phyloP scores from a whole-genome alignment of 2,113 vertebrate genomes.

The Chascanopsetta lugubris region DNA sequence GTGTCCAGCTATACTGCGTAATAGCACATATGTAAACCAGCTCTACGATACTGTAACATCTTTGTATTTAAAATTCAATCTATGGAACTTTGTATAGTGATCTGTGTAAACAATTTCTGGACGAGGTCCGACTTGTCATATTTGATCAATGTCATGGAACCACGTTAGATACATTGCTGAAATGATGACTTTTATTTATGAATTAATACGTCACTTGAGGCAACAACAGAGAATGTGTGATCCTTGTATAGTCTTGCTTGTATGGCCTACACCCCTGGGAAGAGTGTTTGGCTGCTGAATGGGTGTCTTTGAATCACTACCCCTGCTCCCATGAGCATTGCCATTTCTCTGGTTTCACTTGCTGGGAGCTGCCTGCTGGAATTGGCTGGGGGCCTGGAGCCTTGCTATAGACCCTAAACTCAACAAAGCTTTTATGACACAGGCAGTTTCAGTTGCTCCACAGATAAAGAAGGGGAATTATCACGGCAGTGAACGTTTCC shows the following conservation, averaged over 20 bases:
- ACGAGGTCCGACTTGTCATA: background rate
- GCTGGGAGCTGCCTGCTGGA: conserved; percentile 43
- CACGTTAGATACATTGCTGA: background rate
- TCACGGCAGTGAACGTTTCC: conserved; percentile 24
- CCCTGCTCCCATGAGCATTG: conserved; percentile 59
- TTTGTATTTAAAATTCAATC: too few relatives aligned
- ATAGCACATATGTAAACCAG: too few relatives aligned
- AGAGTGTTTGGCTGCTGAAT: conserved; percentile 51
- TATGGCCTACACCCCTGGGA: conserved; percentile 42
- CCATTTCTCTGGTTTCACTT: conserved; percentile 74
- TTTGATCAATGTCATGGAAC: conserved; percentile 4
- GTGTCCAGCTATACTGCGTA: too few relatives aligned
- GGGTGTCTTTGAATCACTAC: conserved; percentile 59
- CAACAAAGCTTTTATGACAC: conserved; percentile 66
- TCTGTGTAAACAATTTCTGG: background rate
- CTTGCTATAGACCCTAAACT: conserved; percentile 52
- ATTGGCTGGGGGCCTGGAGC: conserved; percentile 37
- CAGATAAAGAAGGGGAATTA: conserved; percentile 46
- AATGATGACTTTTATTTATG: conserved; percentile 12
- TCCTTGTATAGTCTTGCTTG: conserved; percentile 13
- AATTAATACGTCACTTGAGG: conserved; percentile 26
- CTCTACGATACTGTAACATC: too few relatives aligned
- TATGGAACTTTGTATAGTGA: too few relatives aligned
- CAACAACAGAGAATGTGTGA: conserved; percentile 38
- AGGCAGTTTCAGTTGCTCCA: conserved; percentile 49